Conservation (phyloP, 1,140 invertebrate species). For the Drosophila erecta region DNA sequence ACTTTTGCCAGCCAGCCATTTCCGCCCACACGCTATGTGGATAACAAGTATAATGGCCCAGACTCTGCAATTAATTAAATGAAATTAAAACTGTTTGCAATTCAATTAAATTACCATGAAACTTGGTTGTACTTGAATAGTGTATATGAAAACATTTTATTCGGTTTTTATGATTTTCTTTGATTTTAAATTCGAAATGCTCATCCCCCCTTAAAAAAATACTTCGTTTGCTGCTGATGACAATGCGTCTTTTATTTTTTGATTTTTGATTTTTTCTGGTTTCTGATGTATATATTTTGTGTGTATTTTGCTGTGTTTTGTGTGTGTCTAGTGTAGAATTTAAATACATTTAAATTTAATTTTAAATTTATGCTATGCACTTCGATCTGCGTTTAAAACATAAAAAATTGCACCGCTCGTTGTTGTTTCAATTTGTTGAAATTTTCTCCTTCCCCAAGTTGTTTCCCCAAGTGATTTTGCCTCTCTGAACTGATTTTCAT, state of each 20-base stretch:
- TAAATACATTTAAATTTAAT: conserved; percentile 68
- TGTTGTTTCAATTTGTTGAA: conserved; percentile 52
- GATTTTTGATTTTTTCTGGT: conserved; percentile 30
- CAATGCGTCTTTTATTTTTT: conserved; percentile 57
- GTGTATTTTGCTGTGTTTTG: conserved; percentile 14
- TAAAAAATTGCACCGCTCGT: conserved; percentile 82
- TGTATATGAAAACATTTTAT: too few species aligned
- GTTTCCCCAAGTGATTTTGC: conserved; percentile 38
- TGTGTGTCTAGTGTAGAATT: conserved; percentile 71
- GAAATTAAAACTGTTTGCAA: too few species aligned
- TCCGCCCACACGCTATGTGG: background rate
- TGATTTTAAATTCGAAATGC: too few species aligned
- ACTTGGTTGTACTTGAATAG: too few species aligned
- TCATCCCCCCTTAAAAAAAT: too few species aligned
- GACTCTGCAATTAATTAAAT: background rate
- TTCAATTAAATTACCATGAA: too few species aligned
- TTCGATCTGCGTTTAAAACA: conserved; percentile 78
- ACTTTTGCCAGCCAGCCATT: conserved; percentile 28
- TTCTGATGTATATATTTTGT: conserved; percentile 41
- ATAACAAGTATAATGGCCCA: too few species aligned
- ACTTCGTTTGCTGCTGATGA: conserved; percentile 41
- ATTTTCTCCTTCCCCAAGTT: conserved; percentile 18
- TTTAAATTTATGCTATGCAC: conserved; percentile 83
- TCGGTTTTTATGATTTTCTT: too few species aligned
- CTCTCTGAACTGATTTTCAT: background rate